A percentile compares a stretch with the other conserved stretches of the same genome.
These are phyloP conservation scores for Dimorphilus gyrociliatus DNA, from an alignment of 2,888 invertebrate species.

Conservation along the genomic window DNA sequence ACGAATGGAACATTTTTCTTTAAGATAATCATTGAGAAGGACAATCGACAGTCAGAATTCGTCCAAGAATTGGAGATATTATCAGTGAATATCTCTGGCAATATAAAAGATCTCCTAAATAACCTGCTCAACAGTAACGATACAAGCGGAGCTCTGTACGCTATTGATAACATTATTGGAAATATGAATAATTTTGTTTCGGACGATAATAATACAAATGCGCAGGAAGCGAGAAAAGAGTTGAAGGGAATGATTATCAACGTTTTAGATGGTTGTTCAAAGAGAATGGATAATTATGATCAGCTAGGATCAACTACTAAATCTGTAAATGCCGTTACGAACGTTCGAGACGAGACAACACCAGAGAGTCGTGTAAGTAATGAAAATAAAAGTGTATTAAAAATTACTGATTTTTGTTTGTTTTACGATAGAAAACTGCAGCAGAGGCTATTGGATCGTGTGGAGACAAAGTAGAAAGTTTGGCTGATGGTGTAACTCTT, in stretches of 20 bases:
- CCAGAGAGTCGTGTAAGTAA: constrained; percentile 5
- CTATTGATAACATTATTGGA: constrained; percentile 8
- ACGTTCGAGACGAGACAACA: constrained; percentile 9
- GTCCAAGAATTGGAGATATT: too few species aligned
- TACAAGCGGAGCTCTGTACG: constrained; percentile 9
- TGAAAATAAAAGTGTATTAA: not conserved
- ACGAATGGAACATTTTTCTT: too few species aligned
- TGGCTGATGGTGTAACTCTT: constrained; percentile 4
- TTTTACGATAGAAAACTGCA: too few species aligned
- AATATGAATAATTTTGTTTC: constrained; percentile 3
- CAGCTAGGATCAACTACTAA: constrained; percentile 10
- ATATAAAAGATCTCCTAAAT: constrained; percentile 8
- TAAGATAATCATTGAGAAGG: too few species aligned
- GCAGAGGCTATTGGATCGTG: too few species aligned
- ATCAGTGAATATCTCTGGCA: too few species aligned
- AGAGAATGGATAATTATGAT: constrained; percentile 10
- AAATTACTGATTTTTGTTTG: not conserved
- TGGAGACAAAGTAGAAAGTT: constrained; percentile 7
- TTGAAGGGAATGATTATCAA: constrained; percentile 10
- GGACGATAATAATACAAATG: not conserved
- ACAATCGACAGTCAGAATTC: too few species aligned
- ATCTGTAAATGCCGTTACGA: constrained; percentile 4
- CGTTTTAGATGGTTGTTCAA: constrained; percentile 11
- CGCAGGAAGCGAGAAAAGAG: not conserved
- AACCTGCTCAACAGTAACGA: constrained; percentile 10